Percentiles rank a stretch among this genome's conserved stretches.
phyloP scores from a whole-genome alignment of 2,888 invertebrate genomes.

The Notodonta ziczac region DNA sequence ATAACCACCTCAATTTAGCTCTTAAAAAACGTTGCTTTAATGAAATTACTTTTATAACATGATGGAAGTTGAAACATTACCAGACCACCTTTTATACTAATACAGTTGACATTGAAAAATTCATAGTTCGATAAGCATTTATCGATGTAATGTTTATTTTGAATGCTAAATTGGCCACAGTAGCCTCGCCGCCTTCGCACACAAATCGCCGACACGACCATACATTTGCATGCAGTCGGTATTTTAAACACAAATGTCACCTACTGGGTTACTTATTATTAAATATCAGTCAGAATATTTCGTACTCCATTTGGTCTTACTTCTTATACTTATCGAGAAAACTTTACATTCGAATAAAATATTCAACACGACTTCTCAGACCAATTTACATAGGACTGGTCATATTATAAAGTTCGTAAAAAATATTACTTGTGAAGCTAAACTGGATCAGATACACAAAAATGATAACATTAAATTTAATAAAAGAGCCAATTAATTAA shows the following conservation, averaged over 20 bases:
- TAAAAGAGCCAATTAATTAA: not conserved
- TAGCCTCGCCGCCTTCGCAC: conserved; percentile 16
- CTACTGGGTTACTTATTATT: conserved; percentile 9
- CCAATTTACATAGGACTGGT: not conserved
- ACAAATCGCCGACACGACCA: conserved; percentile 20
- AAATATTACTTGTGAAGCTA: not conserved
- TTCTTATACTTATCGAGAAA: not conserved
- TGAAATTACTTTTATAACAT: not conserved
- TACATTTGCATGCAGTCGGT: conserved; percentile 5
- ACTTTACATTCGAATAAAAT: not conserved
- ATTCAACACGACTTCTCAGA: not conserved
- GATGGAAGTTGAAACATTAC: not conserved
- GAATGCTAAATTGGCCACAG: conserved; percentile 20
- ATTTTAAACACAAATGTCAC: conserved; percentile 19
- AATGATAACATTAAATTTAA: not conserved
- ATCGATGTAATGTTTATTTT: conserved; percentile 19
- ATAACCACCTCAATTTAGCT: not conserved
- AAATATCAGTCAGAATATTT: conserved; percentile 3
- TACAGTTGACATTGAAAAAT: conserved; percentile 21
- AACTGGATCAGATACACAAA: not conserved
- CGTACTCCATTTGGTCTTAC: not conserved
- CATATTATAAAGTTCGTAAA: not conserved
- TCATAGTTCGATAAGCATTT: conserved; percentile 18
- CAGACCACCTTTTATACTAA: not conserved
- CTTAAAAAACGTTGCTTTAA: not conserved